Conservation (phyloP, 1,140 invertebrate genomes). For the Drosophila insularis region DNA sequence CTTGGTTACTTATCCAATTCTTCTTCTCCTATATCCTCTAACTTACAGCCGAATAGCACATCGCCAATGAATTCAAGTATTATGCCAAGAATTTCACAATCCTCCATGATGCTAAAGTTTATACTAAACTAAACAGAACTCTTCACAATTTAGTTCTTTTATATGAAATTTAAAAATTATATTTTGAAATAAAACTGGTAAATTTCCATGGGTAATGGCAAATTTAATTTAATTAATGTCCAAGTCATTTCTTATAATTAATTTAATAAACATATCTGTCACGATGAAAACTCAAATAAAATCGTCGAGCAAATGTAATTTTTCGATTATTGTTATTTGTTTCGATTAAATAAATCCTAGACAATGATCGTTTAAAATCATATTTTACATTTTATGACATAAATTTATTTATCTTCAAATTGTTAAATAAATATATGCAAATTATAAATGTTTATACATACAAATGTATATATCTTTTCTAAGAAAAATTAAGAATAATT, state of each 20-base stretch:
- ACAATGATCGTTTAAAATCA: no score
- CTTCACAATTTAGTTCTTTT: slow-evolving; percentile 17
- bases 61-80: slow-evolving; percentile 58
- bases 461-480: no score
- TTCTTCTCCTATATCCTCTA: slow-evolving; percentile 46
- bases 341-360: no score
- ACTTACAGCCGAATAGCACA: slow-evolving; percentile 65
- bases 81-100: slow-evolving; percentile 67
- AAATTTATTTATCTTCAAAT: no score
- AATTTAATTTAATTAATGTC: slow-evolving; percentile 58
- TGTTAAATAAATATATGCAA: no score
- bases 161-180: slow-evolving; percentile 13
- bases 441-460: no score
- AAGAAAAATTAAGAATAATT: no score
- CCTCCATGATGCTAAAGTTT: slow-evolving; percentile 46
- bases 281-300: slow-evolving; percentile 16
- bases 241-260: slow-evolving; percentile 30
- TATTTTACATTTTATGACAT: no score
- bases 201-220: slow-evolving; percentile 40
- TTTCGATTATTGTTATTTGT: no score
- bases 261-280: slow-evolving; percentile 5
- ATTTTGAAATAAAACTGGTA: slow-evolving; percentile 44
- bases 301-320: no score
- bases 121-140: slow-evolving; percentile 23
- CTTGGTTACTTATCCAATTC: slow-evolving; percentile 44